A percentile compares a stretch with the other conserved stretches of the same genome.
These are phyloP conservation scores for Elachura formosa DNA, from an alignment of 2,113 vertebrate genomes.

Conservation along the genomic window DNA sequence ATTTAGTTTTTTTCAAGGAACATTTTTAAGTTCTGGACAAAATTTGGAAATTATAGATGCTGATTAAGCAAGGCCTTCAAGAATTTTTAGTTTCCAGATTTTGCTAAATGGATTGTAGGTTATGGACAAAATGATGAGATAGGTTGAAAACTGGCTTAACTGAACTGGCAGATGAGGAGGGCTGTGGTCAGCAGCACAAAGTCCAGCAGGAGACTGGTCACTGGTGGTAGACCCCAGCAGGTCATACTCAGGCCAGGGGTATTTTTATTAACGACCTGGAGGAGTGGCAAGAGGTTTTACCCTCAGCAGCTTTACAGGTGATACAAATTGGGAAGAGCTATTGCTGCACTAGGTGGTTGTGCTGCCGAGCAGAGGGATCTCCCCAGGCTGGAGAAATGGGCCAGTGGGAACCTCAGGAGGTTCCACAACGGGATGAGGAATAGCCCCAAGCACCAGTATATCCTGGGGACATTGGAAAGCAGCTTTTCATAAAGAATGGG, in stretches of 20 bases:
- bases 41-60: background rate
- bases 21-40: background rate
- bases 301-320: background rate
- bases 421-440: background rate
- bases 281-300: background rate
- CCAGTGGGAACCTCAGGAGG: rapidly evolving
- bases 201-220: background rate
- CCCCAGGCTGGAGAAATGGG: background rate
- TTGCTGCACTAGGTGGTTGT: background rate
- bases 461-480: background rate
- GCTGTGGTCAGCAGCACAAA: background rate
- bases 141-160: background rate
- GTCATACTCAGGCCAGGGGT: background rate
- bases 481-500: background rate
- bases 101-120: background rate
- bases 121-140: background rate
- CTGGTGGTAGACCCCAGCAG: background rate
- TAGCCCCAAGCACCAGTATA: background rate
- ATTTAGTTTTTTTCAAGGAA: background rate
- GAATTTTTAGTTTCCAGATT: background rate
- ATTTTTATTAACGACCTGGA: background rate
- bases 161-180: background rate
- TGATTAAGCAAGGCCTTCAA: background rate
- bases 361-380: background rate
- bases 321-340: background rate